Evolutionary conservation across 1,140 invertebrate genomes (phyloP), one percentile per base, ranked within the genome.

Genomic region (Conus ventricosus): DNA sequence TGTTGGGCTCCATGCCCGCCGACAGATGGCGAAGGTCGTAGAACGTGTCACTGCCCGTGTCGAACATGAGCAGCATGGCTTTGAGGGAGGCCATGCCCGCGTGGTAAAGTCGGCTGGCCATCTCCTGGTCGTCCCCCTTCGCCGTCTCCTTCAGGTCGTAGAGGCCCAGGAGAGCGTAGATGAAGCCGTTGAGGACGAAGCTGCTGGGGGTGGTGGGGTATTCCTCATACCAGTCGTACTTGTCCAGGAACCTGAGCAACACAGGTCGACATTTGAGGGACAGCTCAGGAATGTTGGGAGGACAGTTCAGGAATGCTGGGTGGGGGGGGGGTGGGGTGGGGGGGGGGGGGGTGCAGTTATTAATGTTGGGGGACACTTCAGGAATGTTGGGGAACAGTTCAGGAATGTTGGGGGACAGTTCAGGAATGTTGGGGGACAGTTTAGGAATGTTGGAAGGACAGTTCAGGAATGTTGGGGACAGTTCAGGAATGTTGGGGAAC

Each of bases 111-210:
- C 96, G 88, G 83, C 92, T 89, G 1, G 94, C 94, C 87, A 85
- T 89, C 25, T 90, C 89, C 8, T 90, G 87, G 25, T 91, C 89
- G 23, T 92, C 88, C 13, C 90, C 92, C 13, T 78, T 67, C 13
- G 92, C 92, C 27, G 92, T 96, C 92, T 96, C 97, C 91, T 97
- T 97, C 54, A 99, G 95, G 96, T 99, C 99, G 94, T 99, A 99
- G 0, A 99, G 96, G 5, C 99, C 99, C 87, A 99, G 96, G 3
- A 99, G 96, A 0, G 99, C 98, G 95, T 99, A 99, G 91, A 99
- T 99, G 95, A 99, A 99, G 55, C 99, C 99, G 95, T 99, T 99
- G 4, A 99, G 96, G 13, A 99, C 99, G 95, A 99, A 99, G 5
- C 98, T 98, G 7, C 98, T 96, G 0, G 99, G 99, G 63, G 96